Conservation (phyloP, 1,140 invertebrate species). For the Paramacrobiotus metropolitanus region DNA sequence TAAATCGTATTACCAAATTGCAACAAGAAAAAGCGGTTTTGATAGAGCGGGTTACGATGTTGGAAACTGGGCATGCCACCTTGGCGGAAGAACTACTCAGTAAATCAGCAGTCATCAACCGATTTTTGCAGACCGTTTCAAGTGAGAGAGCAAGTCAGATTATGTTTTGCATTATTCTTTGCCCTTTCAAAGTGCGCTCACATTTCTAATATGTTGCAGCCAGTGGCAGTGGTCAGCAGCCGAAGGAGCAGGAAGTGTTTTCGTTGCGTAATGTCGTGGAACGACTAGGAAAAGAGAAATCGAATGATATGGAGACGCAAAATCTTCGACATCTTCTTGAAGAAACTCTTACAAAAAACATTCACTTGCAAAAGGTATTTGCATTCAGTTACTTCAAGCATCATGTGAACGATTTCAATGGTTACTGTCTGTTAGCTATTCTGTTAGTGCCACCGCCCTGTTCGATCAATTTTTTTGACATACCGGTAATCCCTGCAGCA, state of each 20-base stretch:
- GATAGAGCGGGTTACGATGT: conserved; percentile 25
- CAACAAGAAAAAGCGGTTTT: conserved; percentile 29
- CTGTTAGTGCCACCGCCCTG: too few relatives aligned
- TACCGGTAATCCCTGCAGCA: too few relatives aligned
- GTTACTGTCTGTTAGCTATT: too few relatives aligned
- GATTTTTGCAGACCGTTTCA: not conserved
- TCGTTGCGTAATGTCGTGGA: not conserved
- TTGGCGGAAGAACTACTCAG: conserved; percentile 30
- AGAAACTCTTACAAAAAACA: conserved; percentile 34
- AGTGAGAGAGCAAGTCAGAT: not conserved
- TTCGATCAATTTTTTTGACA: too few relatives aligned
- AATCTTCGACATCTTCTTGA: conserved; percentile 27
- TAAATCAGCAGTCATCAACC: conserved; percentile 28
- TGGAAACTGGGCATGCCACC: conserved; percentile 28
- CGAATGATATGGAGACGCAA: conserved; percentile 16
- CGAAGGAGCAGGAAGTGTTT: not conserved
- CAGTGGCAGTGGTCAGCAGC: too few relatives aligned
- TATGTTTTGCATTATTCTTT: too few relatives aligned
- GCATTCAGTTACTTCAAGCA: not conserved
- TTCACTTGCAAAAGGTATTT: conserved; percentile 29
- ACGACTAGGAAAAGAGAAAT: not conserved
- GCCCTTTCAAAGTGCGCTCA: too few relatives aligned
- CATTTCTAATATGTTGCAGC: not conserved
- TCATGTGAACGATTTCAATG: too few relatives aligned
- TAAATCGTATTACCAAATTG: conserved; percentile 22